Conservation (phyloP, 2,113 vertebrate species). For the Calyptommatus sinebrachiatus region DNA sequence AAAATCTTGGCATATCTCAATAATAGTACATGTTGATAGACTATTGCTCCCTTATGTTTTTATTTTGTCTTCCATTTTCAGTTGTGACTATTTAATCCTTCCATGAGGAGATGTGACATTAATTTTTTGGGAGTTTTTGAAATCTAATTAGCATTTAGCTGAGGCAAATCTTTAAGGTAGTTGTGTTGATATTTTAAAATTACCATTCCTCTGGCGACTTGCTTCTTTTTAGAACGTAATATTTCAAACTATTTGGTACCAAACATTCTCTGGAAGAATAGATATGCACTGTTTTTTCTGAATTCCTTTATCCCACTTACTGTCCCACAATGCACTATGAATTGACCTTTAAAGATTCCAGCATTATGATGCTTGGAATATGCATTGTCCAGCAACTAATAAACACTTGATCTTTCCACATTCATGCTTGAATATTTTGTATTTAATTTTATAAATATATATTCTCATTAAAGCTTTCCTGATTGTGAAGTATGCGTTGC, state of each 20-base stretch:
- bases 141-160: not conserved
- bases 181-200: not conserved
- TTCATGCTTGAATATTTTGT: not conserved
- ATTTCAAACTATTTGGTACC: conserved; percentile 55
- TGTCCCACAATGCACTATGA: conserved; percentile 55
- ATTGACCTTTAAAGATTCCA: conserved; percentile 45
- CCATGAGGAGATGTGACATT: not conserved
- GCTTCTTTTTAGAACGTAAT: conserved; percentile 39
- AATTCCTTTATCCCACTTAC: conserved; percentile 66
- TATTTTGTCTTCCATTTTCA: not conserved
- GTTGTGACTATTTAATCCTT: not conserved
- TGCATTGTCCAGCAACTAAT: not conserved
- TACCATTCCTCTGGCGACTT: conserved; percentile 36
- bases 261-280: conserved; percentile 56
- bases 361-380: conserved; percentile 16
- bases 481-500: too few species aligned
- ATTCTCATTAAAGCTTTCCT: too few species aligned
- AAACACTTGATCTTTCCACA: not conserved
- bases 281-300: conserved; percentile 55
- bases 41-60: not conserved
- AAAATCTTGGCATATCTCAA: conserved; percentile 20
- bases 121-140: not conserved
- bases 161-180: conserved; percentile 39
- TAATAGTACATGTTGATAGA: not conserved
- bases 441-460: too few species aligned